These are phyloP conservation scores for Coranthus polyacanthus DNA, from an alignment of 2,797 vertebrate genomes.

Conservation along the genomic window DNA sequence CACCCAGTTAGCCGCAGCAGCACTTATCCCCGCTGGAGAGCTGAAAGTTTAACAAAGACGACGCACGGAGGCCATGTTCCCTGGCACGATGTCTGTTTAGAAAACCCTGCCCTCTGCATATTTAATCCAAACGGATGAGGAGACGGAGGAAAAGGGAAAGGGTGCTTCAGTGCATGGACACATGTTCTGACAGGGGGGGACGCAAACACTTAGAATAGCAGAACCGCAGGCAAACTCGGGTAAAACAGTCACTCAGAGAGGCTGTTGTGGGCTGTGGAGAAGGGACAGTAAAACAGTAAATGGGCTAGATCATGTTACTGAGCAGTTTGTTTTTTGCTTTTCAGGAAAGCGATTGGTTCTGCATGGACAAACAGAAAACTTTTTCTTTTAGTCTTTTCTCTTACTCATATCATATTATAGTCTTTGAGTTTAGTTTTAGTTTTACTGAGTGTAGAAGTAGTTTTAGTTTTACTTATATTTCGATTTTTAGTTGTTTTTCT, in stretches of 20 bases:
- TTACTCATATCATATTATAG: too few species aligned
- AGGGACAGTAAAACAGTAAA: constrained; percentile 25
- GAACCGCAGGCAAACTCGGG: constrained; percentile 33
- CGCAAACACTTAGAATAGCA: constrained; percentile 40
- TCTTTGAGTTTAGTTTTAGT: too few species aligned
- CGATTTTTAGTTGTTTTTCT: too few species aligned
- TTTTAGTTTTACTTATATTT: too few species aligned
- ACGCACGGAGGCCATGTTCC: constrained; percentile 46
- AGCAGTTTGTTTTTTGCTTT: constrained; percentile 28
- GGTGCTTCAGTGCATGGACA: constrained; percentile 45
- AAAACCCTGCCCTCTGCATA: constrained; percentile 61
- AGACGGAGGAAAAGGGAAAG: constrained; percentile 44
- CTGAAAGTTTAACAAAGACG: constrained; percentile 69
- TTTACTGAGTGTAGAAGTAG: too few species aligned
- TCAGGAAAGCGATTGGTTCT: constrained; percentile 18
- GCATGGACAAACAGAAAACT: constrained; percentile 1
- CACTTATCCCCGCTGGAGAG: constrained; percentile 45
- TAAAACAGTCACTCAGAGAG: constrained; percentile 34
- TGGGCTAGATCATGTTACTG: constrained; percentile 10
- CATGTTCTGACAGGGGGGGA: constrained; percentile 46
- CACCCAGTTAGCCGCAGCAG: constrained; percentile 32
- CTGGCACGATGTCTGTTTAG: constrained; percentile 46
- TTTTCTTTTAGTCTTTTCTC: background rate
- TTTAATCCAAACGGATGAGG: constrained; percentile 70
- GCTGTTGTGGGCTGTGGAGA: constrained; percentile 13